phyloP scores from a whole-genome alignment of 2,797 vertebrate genomes.

The Catamblyrhynchus diadema region DNA sequence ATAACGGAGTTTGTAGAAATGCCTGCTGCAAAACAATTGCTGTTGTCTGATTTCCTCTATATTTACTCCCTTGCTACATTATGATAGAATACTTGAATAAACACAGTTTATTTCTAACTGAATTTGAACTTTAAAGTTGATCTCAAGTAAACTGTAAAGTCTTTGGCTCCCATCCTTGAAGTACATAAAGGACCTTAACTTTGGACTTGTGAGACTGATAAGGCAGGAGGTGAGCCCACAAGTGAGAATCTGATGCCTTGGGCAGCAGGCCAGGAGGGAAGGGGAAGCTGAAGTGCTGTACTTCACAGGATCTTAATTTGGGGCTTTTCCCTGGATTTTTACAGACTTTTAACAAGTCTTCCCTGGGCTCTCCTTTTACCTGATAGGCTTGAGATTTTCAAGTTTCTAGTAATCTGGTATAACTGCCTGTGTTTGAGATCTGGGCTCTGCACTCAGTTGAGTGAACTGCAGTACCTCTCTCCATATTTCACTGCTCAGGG shows the following conservation, averaged over 20 bases:
- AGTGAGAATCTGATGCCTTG: not conserved
- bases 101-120: not conserved
- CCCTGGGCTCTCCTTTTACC: not conserved
- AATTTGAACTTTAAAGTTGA: not conserved
- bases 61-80: not conserved
- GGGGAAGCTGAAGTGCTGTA: not conserved
- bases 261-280: not conserved
- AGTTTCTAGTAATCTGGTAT: not conserved
- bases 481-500: not conserved
- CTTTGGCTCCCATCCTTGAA: not conserved
- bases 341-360: not conserved
- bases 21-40: constrained; percentile 45
- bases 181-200: not conserved
- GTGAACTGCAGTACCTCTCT: not conserved
- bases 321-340: not conserved
- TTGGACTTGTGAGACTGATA: not conserved
- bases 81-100: not conserved
- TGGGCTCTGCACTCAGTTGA: not conserved
- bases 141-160: not conserved
- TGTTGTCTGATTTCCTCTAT: constrained; percentile 18
- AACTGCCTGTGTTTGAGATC: not conserved
- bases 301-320: not conserved
- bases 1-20: not conserved
- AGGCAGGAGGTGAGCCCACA: not conserved
- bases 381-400: not conserved